Evolutionary conservation across 2,888 invertebrate genomes (phyloP), one percentile per base, ranked within the genome.

Genomic region (Cephalotes varians): DNA sequence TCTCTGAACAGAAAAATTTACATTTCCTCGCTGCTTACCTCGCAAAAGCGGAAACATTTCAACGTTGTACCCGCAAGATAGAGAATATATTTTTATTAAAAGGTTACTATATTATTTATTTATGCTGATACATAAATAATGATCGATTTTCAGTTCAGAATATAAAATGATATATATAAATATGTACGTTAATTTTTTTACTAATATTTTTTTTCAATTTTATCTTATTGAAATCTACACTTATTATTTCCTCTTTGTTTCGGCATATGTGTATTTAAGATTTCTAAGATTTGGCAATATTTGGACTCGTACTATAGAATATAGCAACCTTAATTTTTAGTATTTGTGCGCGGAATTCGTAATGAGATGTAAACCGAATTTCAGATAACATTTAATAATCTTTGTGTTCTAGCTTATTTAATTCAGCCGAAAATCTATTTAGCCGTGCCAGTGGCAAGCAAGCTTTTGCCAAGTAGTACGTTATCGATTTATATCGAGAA

Each of bases 401-500:
- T 47, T 56, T 77, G 77, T 71, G 31, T 54, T 82, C 49, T 44
- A 58, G 58, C 60, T 82, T 82, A 79, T 83, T 51, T 74, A 62
- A 73, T 81, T 56, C 65, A 28, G 31, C 37, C 18, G 34, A 58
- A 74, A 84, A 81, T 81, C 37, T 44, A 21, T 28, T 44, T 34
- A 77, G 31, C 58, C 56, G 28, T 64, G 74, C 58, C 76, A 74
- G 56, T 56, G 18, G 49, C 51, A 56, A 51, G 69, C 54, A 83
- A 34, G 51, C 71, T 85, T 69, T 82, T 82, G 88, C 69, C 84
- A 74, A 83, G 77, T 88, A 77, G 65, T 83, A 76, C 80, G 81
- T 88, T 88, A 88, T 88, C 85, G 71, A 79, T 77, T 85, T 86
- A 82, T 69, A 73, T 81, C 34, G 47, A 31, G 56, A 12, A 40